Evolutionary conservation across 2,113 vertebrate genomes (phyloP).

Genomic region (Xenus cinereus): DNA sequence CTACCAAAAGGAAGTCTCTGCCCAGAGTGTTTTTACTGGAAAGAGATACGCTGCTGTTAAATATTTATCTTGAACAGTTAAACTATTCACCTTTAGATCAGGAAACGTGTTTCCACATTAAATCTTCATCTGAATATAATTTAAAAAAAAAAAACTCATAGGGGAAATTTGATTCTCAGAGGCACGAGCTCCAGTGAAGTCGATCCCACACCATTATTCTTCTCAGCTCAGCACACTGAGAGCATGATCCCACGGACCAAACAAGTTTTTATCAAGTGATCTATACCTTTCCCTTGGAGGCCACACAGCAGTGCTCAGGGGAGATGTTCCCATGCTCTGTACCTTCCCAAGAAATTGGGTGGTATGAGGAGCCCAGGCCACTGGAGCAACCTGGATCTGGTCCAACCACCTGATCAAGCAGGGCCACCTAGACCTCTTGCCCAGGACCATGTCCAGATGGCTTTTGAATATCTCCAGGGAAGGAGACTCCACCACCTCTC

Average conservation of each 20-base stretch:
- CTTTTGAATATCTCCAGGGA: not conserved
- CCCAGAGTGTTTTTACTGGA: constrained; percentile 54
- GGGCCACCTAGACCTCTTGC: not conserved
- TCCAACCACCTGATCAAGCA: not conserved
- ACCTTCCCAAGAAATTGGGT: accelerated
- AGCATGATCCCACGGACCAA: not conserved
- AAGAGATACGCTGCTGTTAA: not conserved
- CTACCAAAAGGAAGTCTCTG: constrained; percentile 44
- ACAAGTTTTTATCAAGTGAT: not conserved
- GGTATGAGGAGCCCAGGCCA: not conserved
- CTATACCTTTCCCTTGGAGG: not conserved
- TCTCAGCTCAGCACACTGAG: not conserved
- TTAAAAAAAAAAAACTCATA: not conserved
- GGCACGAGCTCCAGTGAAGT: accelerated
- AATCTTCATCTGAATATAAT: constrained; percentile 4
- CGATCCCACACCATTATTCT: not conserved
- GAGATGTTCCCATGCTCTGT: not conserved
- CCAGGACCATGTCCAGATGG: not conserved
- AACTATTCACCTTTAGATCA: constrained; percentile 59
- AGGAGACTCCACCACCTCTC: not conserved
- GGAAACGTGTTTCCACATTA: constrained; percentile 54
- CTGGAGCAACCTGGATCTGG: not conserved
- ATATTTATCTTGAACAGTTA: constrained; percentile 4
- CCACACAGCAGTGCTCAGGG: accelerated
- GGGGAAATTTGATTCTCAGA: not conserved